Base-by-base conservation (phyloP, 2,797 vertebrate genomes). In the Acanthornis magna region DNA sequence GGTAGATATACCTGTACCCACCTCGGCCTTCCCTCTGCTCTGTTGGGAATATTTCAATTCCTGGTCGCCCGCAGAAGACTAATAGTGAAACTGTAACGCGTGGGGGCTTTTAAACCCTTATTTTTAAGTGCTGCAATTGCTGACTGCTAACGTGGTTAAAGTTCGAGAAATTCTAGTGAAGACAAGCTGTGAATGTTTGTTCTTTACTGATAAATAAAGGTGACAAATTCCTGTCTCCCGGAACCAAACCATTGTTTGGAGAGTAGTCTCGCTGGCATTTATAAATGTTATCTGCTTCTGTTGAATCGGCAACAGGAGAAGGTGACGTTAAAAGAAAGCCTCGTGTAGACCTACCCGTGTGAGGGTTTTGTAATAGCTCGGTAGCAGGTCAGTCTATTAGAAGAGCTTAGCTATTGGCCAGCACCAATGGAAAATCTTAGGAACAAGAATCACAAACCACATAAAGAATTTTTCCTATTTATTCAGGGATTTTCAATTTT, bases 391-490 rank as follows among this genome's bases (percentile, higher is more conserved):
- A 85, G 29, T 50, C 63, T 80, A 4, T 73, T 79, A 73, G 85
- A 60, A 16, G 18, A 80, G 57, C 85, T 74, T 12, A 94, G 80
- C 29, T 51, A 30, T 95, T 96, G 96, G 95, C 94, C 83, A 93
- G 72, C 38, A 16, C 50, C 51, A 30, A 53, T 95, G 95, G 96
- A 96, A 96, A 94, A 89, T 96, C 72, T 94, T 95, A 93, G 85
- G 85, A 94, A 36, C 13, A 29, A 82, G 68, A 58, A 87, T 95
- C 19, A 18, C 81, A 94, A 95, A 95, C 91, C 89, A 32, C 96
- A 96, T 55, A 71, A 81, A 86, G 83, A 95, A 61, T 86, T 93
- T 96, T 96, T 94, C 95, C 92, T 91, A 47, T 97, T 94, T 89
- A 67, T 86, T 96, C 77, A 94, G 88, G 77, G 80, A 45, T 93